These are phyloP conservation scores for Columbina picui DNA, from an alignment of 2,113 vertebrate genomes.

Conservation along the genomic window DNA sequence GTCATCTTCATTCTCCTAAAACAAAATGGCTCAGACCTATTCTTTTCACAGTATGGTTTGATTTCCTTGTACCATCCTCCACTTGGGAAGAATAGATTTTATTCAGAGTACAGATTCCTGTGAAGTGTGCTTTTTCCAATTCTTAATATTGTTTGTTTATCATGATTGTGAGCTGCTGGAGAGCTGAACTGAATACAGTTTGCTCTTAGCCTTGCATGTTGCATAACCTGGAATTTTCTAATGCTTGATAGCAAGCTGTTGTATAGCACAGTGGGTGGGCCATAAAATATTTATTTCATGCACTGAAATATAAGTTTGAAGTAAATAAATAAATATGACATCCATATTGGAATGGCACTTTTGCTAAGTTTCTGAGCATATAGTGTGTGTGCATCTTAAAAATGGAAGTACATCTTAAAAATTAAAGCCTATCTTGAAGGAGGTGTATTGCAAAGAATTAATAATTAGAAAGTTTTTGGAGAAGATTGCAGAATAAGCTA, in stretches of 20 bases:
- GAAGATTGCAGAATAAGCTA: neutral
- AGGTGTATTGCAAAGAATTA: neutral
- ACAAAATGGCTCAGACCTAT: neutral
- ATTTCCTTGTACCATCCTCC: neutral
- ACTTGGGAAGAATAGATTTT: neutral
- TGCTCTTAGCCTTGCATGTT: neutral
- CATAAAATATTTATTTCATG: neutral
- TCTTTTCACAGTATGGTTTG: neutral
- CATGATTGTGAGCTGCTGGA: neutral
- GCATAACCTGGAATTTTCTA: neutral
- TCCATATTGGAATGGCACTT: neutral
- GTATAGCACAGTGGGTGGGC: neutral
- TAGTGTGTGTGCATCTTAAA: neutral
- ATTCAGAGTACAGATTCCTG: neutral
- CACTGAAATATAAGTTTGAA: neutral
- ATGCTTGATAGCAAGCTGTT: neutral
- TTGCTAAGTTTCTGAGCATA: neutral
- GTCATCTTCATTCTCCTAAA: neutral
- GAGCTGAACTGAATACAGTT: neutral
- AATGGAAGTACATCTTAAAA: neutral
- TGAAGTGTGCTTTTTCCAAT: neutral
- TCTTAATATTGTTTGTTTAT: neutral
- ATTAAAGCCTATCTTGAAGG: neutral
- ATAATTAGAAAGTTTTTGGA: neutral
- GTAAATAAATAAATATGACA: neutral